Evolutionary conservation across 2,888 invertebrate species (phyloP).

Genomic region (Agrochola circellaris): DNA sequence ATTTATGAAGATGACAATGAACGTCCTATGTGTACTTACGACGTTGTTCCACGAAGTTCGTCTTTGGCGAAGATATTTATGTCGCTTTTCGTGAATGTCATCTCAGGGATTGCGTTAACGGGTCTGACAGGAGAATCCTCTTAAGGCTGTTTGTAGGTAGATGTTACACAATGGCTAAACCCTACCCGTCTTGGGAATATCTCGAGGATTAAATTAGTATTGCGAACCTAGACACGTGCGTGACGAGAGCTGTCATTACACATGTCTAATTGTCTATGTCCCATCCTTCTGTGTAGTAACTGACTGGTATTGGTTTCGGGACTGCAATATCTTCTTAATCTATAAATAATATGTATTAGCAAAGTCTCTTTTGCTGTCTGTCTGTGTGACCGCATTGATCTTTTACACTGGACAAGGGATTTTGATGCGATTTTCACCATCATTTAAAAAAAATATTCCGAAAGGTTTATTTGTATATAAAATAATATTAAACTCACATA

Average conservation of each 20-base stretch:
- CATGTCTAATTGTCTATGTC: too few species aligned
- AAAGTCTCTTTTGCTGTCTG: background rate
- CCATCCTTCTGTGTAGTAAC: too few species aligned
- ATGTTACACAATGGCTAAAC: slow-evolving; percentile 30
- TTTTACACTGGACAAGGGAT: background rate
- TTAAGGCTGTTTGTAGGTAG: slow-evolving; percentile 29
- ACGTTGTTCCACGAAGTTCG: slow-evolving; percentile 1
- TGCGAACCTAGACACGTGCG: background rate
- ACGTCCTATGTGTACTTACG: background rate
- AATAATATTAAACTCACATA: background rate
- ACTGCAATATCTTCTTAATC: background rate
- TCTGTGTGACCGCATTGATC: background rate
- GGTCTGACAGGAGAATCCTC: slow-evolving; percentile 38
- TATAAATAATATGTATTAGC: background rate
- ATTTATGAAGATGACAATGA: slow-evolving; percentile 42
- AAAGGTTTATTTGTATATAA: background rate
- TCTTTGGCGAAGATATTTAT: slow-evolving; percentile 14
- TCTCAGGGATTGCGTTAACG: slow-evolving; percentile 33
- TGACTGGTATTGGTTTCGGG: background rate
- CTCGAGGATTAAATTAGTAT: slow-evolving; percentile 19
- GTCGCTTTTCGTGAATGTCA: slow-evolving; percentile 12
- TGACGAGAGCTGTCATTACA: slow-evolving; percentile 7
- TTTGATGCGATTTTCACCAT: background rate
- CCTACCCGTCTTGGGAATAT: background rate
- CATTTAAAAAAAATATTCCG: background rate